These are phyloP conservation scores for Coracopsis vasa DNA, from an alignment of 2,113 vertebrate genomes.

Conservation along the genomic window DNA sequence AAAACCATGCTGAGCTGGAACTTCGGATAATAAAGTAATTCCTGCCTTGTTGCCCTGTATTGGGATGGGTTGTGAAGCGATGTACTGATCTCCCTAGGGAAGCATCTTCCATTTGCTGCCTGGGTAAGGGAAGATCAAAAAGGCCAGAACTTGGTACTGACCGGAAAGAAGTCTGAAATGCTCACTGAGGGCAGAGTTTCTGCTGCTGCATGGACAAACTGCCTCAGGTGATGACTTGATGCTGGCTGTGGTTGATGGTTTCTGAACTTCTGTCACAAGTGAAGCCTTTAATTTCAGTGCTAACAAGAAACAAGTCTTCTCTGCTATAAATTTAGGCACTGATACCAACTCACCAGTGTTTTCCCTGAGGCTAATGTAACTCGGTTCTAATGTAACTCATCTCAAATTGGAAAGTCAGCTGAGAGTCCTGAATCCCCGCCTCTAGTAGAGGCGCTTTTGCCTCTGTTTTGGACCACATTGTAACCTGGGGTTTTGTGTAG, in stretches of 20 bases:
- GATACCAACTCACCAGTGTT: neutral
- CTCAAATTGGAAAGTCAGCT: neutral
- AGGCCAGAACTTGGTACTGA: neutral
- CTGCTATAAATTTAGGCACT: neutral
- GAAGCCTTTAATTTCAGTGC: neutral
- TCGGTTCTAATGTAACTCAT: neutral
- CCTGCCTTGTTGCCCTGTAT: accelerated
- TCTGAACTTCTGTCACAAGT: neutral
- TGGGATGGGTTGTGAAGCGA: neutral
- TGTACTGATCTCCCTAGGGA: neutral
- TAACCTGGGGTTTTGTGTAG: neutral
- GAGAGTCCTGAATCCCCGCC: neutral
- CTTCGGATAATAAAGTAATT: neutral
- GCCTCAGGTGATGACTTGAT: neutral
- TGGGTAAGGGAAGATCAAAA: neutral
- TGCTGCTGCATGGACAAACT: neutral
- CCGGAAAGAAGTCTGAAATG: neutral
- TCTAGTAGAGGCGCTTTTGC: neutral
- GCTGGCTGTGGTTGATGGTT: neutral
- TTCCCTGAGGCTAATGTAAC: neutral
- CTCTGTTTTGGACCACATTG: neutral
- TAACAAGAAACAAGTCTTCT: neutral
- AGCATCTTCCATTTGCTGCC: neutral
- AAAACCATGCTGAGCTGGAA: neutral
- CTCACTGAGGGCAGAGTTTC: neutral